Percentiles rank a stretch among this genome's conserved stretches.
phyloP scores from a whole-genome alignment of 2,113 vertebrate species.

The Calypte anna region DNA sequence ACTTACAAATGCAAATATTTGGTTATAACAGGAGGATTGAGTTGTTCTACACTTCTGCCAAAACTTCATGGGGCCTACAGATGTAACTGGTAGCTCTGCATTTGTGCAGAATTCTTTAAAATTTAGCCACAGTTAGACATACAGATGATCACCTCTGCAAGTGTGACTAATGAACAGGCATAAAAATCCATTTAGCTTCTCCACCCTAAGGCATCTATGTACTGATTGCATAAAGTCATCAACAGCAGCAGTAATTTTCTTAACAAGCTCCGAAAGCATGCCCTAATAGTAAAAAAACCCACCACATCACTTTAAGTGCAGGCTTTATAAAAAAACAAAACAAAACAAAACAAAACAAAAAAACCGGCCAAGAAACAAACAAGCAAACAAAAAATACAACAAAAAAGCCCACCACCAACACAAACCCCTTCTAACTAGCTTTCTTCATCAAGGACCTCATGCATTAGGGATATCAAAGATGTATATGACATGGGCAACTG shows the following conservation, averaged over 20 bases:
- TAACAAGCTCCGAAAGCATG: background rate
- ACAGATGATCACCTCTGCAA: background rate
- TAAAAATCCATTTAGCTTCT: background rate
- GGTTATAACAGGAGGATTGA: background rate
- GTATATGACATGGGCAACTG: background rate
- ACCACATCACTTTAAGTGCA: background rate
- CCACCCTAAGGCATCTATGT: background rate
- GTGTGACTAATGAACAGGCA: background rate
- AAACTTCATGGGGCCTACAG: background rate
- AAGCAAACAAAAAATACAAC: too few relatives aligned
- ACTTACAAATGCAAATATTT: background rate
- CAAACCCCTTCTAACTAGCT: background rate
- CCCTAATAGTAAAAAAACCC: background rate
- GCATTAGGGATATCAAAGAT: rapidly evolving
- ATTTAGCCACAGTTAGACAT: background rate
- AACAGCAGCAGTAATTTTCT: background rate
- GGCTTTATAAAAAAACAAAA: background rate
- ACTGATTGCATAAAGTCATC: background rate
- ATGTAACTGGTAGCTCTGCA: background rate
- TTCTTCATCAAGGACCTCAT: background rate
- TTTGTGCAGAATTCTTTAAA: background rate
- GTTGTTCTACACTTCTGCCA: background rate
- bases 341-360: too few relatives aligned
- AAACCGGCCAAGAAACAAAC: too few relatives aligned
- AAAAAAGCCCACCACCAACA: too few relatives aligned